phyloP scores from a whole-genome alignment of 2,888 invertebrate genomes.

The Agonum fuliginosum region DNA sequence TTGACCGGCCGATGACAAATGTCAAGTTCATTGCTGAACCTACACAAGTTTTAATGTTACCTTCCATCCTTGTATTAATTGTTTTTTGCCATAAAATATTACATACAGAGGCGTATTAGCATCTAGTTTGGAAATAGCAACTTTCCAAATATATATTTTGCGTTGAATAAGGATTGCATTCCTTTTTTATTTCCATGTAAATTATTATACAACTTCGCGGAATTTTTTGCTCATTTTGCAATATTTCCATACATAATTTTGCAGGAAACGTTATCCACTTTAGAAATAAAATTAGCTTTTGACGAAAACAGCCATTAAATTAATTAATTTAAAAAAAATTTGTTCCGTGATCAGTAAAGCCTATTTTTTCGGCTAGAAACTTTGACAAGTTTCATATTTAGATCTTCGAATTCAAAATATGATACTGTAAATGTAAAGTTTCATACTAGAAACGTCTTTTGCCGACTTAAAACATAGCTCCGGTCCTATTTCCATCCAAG shows the following conservation, averaged over 20 bases:
- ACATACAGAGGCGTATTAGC: constrained; percentile 39
- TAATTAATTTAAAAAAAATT: too few relatives aligned
- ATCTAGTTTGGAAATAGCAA: constrained; percentile 27
- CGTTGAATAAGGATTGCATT: constrained; percentile 27
- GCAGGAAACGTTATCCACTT: too few relatives aligned
- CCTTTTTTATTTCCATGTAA: constrained; percentile 10
- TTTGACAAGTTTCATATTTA: too few relatives aligned
- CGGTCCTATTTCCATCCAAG: too few relatives aligned
- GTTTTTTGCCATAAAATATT: constrained; percentile 32
- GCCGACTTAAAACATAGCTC: too few relatives aligned
- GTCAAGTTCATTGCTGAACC: constrained; percentile 26
- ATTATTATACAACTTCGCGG: neutral
- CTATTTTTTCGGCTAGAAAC: too few relatives aligned
- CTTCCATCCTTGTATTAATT: constrained; percentile 22
- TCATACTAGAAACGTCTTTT: too few relatives aligned
- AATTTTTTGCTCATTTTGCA: constrained; percentile 15
- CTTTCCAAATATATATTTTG: constrained; percentile 39
- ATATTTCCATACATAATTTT: neutral
- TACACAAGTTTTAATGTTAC: constrained; percentile 22
- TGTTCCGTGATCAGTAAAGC: too few relatives aligned
- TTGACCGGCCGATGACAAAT: constrained; percentile 6
- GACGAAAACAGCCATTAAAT: too few relatives aligned
- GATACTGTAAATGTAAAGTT: too few relatives aligned
- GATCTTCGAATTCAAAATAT: too few relatives aligned
- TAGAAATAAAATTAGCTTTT: too few relatives aligned